Conservation (phyloP, 2,797 vertebrate species). For the Typhlichthys eigenmanni region DNA sequence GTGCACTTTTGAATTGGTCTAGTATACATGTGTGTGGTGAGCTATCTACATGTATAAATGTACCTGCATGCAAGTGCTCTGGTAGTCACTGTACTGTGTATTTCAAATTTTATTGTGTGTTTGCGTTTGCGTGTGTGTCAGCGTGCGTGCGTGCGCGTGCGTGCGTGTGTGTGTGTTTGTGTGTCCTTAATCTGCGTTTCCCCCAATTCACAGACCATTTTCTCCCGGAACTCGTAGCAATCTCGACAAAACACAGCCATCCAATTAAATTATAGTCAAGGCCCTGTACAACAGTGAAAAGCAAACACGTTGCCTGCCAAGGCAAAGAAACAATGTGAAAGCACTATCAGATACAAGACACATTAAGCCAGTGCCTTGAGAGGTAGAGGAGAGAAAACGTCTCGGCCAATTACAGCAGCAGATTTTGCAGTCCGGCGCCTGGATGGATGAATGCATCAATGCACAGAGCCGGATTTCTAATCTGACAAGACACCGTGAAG, state of each 20-base stretch:
- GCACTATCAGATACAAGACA: constrained; percentile 47
- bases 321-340: constrained; percentile 40
- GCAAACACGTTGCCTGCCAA: constrained; percentile 45
- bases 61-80: background rate
- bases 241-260: constrained; percentile 35
- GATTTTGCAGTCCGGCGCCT: constrained; percentile 39
- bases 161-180: background rate
- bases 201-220: constrained; percentile 36
- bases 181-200: constrained; percentile 39
- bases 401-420: constrained; percentile 53
- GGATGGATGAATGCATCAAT: constrained; percentile 53
- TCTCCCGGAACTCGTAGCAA: constrained; percentile 27
- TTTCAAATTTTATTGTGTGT: background rate
- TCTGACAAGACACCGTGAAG: constrained; percentile 41
- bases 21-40: too few species aligned
- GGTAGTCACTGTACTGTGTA: background rate
- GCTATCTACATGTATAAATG: too few species aligned
- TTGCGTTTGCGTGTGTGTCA: constrained; percentile 1
- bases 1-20: too few species aligned
- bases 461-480: constrained; percentile 47
- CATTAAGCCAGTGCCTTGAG: constrained; percentile 38
- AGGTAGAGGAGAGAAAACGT: constrained; percentile 33
- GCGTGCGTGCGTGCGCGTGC: background rate
- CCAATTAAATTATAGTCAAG: constrained; percentile 53
- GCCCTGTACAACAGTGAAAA: constrained; percentile 43